Conservation (phyloP, 2,797 vertebrate species). For the Channa striata region DNA sequence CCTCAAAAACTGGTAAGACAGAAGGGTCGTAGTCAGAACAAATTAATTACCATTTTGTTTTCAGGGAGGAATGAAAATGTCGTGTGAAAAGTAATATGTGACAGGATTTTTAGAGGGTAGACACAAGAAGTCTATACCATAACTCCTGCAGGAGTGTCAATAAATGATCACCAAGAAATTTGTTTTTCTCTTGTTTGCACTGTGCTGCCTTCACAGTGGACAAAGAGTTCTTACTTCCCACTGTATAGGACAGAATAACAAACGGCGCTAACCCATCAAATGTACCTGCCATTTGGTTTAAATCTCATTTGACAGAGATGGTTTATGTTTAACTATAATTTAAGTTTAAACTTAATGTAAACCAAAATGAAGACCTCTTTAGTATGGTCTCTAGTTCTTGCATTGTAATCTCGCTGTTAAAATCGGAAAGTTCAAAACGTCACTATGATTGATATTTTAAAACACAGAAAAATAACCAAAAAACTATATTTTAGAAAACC, state of each 20-base stretch:
- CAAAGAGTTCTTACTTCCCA: conserved; percentile 26
- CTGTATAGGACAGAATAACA: conserved; percentile 28
- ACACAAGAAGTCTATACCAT: conserved; percentile 8
- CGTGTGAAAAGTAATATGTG: conserved; percentile 44
- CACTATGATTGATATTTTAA: too few species aligned
- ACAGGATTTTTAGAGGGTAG: conserved; percentile 7
- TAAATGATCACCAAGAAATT: conserved; percentile 46
- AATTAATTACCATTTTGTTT: conserved; percentile 76
- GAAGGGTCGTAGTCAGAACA: conserved; percentile 72
- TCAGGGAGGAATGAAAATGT: conserved; percentile 49
- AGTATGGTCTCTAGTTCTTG: background rate
- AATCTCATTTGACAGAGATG: conserved; percentile 41
- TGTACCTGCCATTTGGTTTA: conserved; percentile 30
- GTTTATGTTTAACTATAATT: background rate
- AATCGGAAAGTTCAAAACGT: too few species aligned
- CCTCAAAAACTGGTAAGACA: conserved; percentile 60
- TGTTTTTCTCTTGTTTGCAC: conserved; percentile 49
- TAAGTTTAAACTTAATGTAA: conserved; percentile 10
- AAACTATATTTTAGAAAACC: too few species aligned
- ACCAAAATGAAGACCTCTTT: conserved; percentile 12
- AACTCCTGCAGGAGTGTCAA: conserved; percentile 38
- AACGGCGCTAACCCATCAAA: conserved; percentile 7
- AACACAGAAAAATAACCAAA: too few species aligned
- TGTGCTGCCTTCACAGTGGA: conserved; percentile 33
- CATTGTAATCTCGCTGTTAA: too few species aligned